phyloP scores from a whole-genome alignment of 2,113 vertebrate genomes.

The Hystrix cristata region DNA sequence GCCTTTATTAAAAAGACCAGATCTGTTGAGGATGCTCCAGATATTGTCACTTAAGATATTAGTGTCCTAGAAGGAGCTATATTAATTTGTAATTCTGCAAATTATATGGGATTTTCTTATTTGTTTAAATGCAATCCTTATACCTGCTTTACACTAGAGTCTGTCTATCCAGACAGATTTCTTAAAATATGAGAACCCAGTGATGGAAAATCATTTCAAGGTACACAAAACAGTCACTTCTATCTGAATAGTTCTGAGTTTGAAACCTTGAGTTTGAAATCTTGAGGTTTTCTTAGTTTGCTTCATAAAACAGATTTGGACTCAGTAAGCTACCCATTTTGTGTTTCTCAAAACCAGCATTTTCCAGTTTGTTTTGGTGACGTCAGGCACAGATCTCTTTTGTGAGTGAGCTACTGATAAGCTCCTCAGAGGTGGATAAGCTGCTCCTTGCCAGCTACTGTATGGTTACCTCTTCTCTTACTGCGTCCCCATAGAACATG shows the following conservation, averaged over 20 bases:
- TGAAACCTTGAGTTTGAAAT: neutral
- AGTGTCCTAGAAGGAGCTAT: neutral
- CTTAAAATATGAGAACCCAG: neutral
- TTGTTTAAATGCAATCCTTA: neutral
- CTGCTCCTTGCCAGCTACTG: neutral
- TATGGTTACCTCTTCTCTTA: neutral
- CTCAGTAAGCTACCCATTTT: neutral
- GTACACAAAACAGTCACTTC: neutral
- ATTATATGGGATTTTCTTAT: neutral
- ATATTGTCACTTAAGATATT: neutral
- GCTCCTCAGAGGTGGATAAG: neutral
- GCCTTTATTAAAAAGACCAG: constrained; percentile 7
- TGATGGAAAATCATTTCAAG: neutral
- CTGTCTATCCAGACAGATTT: neutral
- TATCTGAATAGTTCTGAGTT: neutral
- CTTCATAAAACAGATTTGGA: neutral
- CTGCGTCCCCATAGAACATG: neutral
- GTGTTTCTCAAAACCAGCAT: neutral
- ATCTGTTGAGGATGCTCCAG: neutral
- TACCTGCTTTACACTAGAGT: neutral
- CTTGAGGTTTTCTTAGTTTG: neutral
- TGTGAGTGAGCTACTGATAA: neutral
- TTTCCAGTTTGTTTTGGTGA: neutral
- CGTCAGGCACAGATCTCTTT: too few species aligned
- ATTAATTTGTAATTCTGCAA: neutral